phyloP scores from a whole-genome alignment of 2,888 invertebrate species.

The Oxytorus armatus region DNA sequence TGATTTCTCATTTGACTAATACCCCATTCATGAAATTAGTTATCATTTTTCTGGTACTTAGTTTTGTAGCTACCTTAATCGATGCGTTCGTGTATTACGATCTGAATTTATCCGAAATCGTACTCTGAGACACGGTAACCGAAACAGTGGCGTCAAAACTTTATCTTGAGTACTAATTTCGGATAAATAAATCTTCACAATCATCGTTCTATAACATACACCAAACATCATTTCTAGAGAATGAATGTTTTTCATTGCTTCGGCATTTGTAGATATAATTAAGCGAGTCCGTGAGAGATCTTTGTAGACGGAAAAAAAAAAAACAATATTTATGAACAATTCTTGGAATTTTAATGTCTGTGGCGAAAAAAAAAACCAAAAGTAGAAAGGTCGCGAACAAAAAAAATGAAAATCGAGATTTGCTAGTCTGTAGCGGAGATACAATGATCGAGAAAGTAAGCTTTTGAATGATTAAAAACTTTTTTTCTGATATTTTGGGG shows the following conservation, averaged over 20 bases:
- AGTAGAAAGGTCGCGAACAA: background rate
- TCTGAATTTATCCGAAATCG: background rate
- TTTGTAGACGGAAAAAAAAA: conserved; percentile 22
- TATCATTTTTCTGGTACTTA: conserved; percentile 10
- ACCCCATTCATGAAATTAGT: background rate
- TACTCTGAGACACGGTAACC: too few species aligned
- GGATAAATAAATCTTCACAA: background rate
- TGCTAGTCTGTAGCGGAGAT: conserved; percentile 12
- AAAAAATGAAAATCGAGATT: background rate
- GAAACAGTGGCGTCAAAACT: background rate
- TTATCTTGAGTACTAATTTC: background rate
- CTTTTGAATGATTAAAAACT: background rate
- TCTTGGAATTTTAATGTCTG: conserved; percentile 1
- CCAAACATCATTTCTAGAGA: background rate
- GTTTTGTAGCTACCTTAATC: too few species aligned
- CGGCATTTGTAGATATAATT: conserved; percentile 61
- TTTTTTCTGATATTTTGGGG: background rate
- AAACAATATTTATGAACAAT: conserved; percentile 16
- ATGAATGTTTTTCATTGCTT: conserved; percentile 27
- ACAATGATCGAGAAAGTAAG: conserved; percentile 6
- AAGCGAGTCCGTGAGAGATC: conserved; percentile 46
- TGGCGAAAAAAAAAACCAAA: background rate
- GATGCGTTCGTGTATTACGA: too few species aligned
- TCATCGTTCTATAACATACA: background rate
- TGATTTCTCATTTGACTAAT: too few species aligned